Evolutionary conservation across 1,140 invertebrate genomes (phyloP).

Genomic region (Drosophila sulfurigaster): DNA sequence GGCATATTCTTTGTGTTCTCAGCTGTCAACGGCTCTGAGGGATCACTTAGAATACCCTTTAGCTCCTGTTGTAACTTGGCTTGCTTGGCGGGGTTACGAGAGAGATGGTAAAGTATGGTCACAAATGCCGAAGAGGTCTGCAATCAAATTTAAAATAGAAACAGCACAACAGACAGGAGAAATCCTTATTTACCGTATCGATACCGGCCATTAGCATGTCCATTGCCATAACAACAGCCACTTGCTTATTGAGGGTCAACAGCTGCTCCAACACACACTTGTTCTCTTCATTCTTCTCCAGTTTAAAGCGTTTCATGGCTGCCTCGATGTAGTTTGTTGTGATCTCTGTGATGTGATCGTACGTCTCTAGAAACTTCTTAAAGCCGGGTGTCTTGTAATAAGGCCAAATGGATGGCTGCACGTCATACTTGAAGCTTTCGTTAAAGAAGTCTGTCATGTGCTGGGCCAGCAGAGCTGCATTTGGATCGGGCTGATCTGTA

Average conservation of each 20-base stretch:
- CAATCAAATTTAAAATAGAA: neutral
- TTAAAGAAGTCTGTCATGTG: slow-evolving; percentile 86
- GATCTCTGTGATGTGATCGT: slow-evolving; percentile 78
- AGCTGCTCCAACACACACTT: slow-evolving; percentile 87
- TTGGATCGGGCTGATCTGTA: slow-evolving; percentile 85
- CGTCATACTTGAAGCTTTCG: slow-evolving; percentile 87
- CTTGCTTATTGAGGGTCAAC: slow-evolving; percentile 87
- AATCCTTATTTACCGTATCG: slow-evolving; percentile 87
- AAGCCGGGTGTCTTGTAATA: slow-evolving; percentile 86
- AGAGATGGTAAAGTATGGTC: slow-evolving; percentile 77
- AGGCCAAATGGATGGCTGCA: slow-evolving; percentile 88
- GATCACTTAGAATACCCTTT: slow-evolving; percentile 57
- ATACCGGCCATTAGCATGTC: slow-evolving; percentile 92
- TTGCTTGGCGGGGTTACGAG: slow-evolving; percentile 86
- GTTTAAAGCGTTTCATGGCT: slow-evolving; percentile 84
- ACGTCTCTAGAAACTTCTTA: slow-evolving; percentile 86
- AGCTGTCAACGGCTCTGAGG: slow-evolving; percentile 76
- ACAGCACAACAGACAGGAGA: neutral
- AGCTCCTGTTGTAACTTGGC: slow-evolving; percentile 86
- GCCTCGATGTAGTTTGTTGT: slow-evolving; percentile 67
- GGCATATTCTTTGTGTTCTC: slow-evolving; percentile 83
- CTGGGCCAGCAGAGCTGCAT: slow-evolving; percentile 86
- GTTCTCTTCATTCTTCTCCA: slow-evolving; percentile 86
- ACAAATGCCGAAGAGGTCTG: slow-evolving; percentile 69
- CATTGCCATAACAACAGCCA: slow-evolving; percentile 88